A percentile compares a stretch with the other conserved stretches of the same genome.
Evolutionary conservation across 2,113 vertebrate species (phyloP).

Genomic region (Acanthisitta chloris): DNA sequence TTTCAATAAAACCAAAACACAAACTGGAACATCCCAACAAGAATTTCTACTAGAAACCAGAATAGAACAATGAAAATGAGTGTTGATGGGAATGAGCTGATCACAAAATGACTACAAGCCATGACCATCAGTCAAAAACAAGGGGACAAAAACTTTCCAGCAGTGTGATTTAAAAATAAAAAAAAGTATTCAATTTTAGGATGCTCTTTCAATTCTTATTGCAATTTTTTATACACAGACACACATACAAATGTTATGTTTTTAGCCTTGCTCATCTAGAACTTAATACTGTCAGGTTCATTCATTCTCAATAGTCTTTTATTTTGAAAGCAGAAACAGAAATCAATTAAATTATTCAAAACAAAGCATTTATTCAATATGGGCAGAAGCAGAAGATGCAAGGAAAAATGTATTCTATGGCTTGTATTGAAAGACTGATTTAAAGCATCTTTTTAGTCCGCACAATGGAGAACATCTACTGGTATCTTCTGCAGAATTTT

Average conservation of each 20-base stretch:
- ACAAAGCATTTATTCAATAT: background rate
- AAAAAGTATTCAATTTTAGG: background rate
- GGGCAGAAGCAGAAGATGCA: background rate
- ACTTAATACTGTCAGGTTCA: background rate
- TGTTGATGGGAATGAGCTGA: background rate
- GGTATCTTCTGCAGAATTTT: background rate
- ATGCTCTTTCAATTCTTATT: background rate
- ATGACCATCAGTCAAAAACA: background rate
- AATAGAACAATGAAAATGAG: background rate
- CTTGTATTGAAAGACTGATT: background rate
- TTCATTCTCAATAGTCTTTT: background rate
- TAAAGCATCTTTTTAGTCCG: background rate
- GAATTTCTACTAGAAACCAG: background rate
- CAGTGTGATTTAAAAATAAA: background rate
- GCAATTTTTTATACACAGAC: rapidly evolving
- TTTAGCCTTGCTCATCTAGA: background rate
- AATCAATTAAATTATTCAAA: background rate
- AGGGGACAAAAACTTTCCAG: background rate
- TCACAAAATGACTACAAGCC: background rate
- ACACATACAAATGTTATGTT: background rate
- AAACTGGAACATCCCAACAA: background rate
- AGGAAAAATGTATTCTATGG: background rate
- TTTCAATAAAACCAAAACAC: background rate
- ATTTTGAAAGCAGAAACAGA: background rate
- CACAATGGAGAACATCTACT: background rate